Conservation (phyloP, 2,888 invertebrate genomes). For the Trissolcus brochymenae region DNA sequence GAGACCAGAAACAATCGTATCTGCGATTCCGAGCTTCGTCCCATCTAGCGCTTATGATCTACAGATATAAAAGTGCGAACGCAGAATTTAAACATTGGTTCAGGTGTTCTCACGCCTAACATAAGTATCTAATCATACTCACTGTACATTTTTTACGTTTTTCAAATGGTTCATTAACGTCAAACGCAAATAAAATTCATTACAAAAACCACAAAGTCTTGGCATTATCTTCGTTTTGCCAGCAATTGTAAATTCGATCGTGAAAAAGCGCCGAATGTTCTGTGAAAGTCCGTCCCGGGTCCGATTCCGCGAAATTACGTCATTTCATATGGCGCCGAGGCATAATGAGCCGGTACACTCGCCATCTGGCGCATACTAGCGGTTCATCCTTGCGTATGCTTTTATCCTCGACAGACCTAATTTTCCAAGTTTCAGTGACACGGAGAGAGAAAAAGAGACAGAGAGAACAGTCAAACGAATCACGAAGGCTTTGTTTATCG, state of each 20-base stretch:
- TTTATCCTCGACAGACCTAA: conserved; percentile 28
- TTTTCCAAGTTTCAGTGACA: conserved; percentile 35
- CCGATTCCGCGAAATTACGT: conserved; percentile 14
- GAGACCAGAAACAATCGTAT: no score
- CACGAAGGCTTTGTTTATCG: conserved; percentile 22
- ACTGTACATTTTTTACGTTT: conserved; percentile 15
- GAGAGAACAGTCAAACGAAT: neutral
- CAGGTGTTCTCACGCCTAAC: no score
- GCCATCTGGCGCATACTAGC: conserved; percentile 46
- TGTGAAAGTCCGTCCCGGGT: conserved; percentile 3
- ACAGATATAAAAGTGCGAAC: neutral
- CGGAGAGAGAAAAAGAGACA: conserved; percentile 4
- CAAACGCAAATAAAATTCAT: conserved; percentile 11
- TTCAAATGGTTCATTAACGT: conserved; percentile 5
- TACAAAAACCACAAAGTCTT: neutral
- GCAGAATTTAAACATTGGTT: conserved; percentile 2
- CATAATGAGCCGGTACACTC: conserved; percentile 26
- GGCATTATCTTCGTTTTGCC: no score
- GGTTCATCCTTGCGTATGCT: conserved; percentile 17
- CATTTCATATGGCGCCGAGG: conserved; percentile 12
- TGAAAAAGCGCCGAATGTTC: neutral
- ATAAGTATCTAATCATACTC: conserved; percentile 3
- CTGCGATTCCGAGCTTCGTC: no score
- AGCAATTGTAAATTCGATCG: no score
- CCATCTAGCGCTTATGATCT: no score